Conservation (phyloP, 2,888 invertebrate genomes). For the Spodoptera picta region DNA sequence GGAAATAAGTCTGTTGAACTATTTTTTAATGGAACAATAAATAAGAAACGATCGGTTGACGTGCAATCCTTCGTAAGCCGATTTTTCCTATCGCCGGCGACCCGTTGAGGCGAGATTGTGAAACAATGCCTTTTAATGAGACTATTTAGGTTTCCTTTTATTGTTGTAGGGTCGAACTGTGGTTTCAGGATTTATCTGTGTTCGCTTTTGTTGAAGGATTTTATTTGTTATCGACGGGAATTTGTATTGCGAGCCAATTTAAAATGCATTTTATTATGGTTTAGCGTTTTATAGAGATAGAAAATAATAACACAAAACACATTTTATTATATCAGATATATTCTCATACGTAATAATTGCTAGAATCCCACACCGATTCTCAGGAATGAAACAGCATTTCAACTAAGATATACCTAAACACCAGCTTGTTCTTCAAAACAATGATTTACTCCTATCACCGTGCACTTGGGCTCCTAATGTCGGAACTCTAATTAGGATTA, state of each 20-base stretch:
- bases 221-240: neutral
- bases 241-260: too few relatives aligned
- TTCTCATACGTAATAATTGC: too few relatives aligned
- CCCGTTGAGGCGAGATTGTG: constrained; percentile 32
- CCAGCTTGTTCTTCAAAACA: constrained; percentile 11
- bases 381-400: too few relatives aligned
- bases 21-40: constrained; percentile 57
- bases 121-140: constrained; percentile 45
- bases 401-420: neutral
- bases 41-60: constrained; percentile 49
- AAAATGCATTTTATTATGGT: too few relatives aligned
- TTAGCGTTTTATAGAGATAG: neutral
- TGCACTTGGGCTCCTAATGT: constrained; percentile 23
- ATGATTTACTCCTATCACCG: constrained; percentile 31
- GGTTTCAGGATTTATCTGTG: constrained; percentile 25
- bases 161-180: constrained; percentile 5
- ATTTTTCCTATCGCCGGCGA: constrained; percentile 42
- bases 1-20: constrained; percentile 50
- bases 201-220: constrained; percentile 1
- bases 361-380: neutral
- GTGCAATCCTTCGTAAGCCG: constrained; percentile 39
- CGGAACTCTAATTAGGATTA: constrained; percentile 47
- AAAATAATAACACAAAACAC: neutral
- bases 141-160: constrained; percentile 44
- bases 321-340: too few relatives aligned